Base-by-base conservation (phyloP, 1,140 invertebrate genomes). In the Micrasema minimum region DNA sequence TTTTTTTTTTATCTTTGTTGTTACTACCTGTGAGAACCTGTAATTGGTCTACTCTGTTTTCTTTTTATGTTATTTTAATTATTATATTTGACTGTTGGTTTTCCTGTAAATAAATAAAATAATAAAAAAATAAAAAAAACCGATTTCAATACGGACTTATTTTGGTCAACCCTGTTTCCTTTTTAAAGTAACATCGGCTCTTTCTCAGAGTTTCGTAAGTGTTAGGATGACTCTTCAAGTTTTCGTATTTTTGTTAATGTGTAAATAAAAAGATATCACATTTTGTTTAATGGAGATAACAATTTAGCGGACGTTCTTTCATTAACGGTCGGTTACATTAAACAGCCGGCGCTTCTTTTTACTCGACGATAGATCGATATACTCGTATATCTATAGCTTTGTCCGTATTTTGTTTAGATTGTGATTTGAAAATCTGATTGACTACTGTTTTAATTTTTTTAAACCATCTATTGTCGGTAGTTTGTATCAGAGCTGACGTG, bases 211-310 rank as follows among this genome's bases (percentile, higher is more conserved):
- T 50, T 23, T 38, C 22, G 66, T 75, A 75, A 75, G 74, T 75
- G 74, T 75, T 57, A 50, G 66, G 64, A 70, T 75, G 74, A 75
- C 74, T 69, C 26, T 48, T 16, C 66, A 70, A 66, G 69, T 72
- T 75, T 69, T 75, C 66, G 45, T 75, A 75, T 75, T 75, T 72
- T 75, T 75, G 74, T 75, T 75, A 75, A 75, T 75, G 74, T 75
- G 70, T 75, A 75, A 75, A 75, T 75, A 75, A 75, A 75, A 75
- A 72, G 74, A 72, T 75, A 75, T 75, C 74, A 72, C 74, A 72
- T 75, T 75, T 72, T 75, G 67, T 75, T 75, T 75, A 75, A 75
- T 75, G 70, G 65, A 70, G 69, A 75, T 75, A 72, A 72, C 69
- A 75, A 75, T 72, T 75, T 72, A 67, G 66, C 35, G 66, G 67